A percentile compares a stretch with the other conserved stretches of the same genome.
Evolutionary conservation across 2,797 vertebrate genomes (phyloP).

Genomic region (Poeciliopsis paucimaculata): DNA sequence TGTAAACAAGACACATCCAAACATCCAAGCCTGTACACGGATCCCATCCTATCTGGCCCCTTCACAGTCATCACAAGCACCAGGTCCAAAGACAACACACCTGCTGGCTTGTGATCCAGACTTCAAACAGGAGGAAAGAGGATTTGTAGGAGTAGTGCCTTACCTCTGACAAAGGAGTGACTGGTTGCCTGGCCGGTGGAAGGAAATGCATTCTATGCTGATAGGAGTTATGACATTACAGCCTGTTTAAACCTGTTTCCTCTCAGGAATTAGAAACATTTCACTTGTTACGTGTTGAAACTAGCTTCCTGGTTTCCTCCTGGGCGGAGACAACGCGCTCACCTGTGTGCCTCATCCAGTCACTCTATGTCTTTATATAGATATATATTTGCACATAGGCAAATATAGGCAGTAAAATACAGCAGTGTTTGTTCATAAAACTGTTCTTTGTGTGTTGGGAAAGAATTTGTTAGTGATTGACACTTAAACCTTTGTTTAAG

Average conservation of each 20-base stretch:
- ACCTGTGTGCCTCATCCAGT: not conserved
- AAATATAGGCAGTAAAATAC: not conserved
- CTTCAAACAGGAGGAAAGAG: slow-evolving; percentile 11
- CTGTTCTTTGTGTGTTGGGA: not conserved
- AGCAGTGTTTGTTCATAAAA: not conserved
- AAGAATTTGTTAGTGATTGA: not conserved
- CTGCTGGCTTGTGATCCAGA: not conserved
- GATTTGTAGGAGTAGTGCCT: slow-evolving; percentile 29
- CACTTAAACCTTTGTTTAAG: not conserved
- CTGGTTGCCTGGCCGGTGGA: not conserved
- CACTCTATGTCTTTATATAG: not conserved
- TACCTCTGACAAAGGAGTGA: slow-evolving; percentile 53
- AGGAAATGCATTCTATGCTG: slow-evolving; percentile 31
- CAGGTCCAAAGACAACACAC: not conserved
- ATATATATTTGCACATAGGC: not conserved
- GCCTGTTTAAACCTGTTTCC: slow-evolving; percentile 62
- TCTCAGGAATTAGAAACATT: slow-evolving; percentile 63
- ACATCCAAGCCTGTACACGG: not conserved
- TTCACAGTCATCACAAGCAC: not conserved
- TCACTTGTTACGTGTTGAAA: slow-evolving; percentile 15
- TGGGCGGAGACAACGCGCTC: not conserved
- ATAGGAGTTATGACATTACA: slow-evolving; percentile 39
- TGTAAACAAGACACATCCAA: slow-evolving; percentile 23
- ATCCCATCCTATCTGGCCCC: not conserved
- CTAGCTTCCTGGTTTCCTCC: slow-evolving; percentile 23